phyloP scores from a whole-genome alignment of 2,113 vertebrate species.

The Cololabis saira region DNA sequence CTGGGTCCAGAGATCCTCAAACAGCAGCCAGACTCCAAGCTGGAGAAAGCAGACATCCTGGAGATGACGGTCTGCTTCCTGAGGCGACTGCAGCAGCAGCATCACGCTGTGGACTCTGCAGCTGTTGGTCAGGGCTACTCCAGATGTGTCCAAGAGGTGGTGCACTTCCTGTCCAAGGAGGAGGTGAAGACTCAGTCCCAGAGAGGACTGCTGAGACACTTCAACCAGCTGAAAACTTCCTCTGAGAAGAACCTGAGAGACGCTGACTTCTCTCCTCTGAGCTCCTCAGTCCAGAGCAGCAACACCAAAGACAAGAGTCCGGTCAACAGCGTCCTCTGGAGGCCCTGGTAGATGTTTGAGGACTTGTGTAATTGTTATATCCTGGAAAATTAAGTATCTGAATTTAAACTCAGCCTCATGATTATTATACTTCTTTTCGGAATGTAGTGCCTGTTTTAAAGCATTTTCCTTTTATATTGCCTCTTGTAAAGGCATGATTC shows the following conservation, averaged over 20 bases:
- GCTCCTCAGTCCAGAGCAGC: conserved; percentile 45
- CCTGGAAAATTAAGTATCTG: background rate
- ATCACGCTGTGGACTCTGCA: conserved; percentile 36
- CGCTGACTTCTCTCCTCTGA: conserved; percentile 35
- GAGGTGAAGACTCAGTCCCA: conserved; percentile 49
- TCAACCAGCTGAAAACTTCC: conserved; percentile 51
- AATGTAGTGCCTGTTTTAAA: conserved; percentile 4
- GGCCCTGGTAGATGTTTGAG: conserved; percentile 76
- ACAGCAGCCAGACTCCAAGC: conserved; percentile 71
- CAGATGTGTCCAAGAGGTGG: conserved; percentile 71
- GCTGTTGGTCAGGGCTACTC: conserved; percentile 64
- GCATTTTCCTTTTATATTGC: background rate
- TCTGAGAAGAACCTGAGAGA: conserved; percentile 44
- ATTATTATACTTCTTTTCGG: conserved; percentile 12
- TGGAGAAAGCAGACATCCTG: conserved; percentile 77
- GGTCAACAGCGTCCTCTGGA: conserved; percentile 60
- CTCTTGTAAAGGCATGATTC: conserved; percentile 59
- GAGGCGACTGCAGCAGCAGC: conserved; percentile 54
- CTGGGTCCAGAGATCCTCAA: conserved; percentile 65
- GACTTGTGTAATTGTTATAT: background rate
- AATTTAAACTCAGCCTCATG: background rate
- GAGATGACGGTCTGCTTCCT: conserved; percentile 71
- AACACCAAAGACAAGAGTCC: conserved; percentile 55
- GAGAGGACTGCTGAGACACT: conserved; percentile 56
- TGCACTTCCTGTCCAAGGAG: conserved; percentile 70